Conservation (phyloP, 2,888 invertebrate species). For the Leptinotarsa tumamoca region DNA sequence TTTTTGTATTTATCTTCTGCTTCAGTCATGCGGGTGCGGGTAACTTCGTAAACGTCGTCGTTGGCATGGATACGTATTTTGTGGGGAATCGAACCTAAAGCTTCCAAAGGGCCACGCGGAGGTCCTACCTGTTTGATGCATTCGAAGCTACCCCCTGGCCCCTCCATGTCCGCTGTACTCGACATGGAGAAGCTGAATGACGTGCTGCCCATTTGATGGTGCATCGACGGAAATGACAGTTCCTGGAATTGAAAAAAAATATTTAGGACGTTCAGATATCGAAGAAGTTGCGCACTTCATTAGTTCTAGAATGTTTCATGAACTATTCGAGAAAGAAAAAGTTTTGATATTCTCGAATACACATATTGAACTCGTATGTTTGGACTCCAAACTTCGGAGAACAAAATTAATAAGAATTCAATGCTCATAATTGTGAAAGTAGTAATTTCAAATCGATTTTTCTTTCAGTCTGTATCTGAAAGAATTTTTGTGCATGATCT, state of each 20-base stretch:
- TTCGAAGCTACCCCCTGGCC: slow-evolving; percentile 91
- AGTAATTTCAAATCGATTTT: too few relatives aligned
- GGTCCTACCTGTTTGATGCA: slow-evolving; percentile 80
- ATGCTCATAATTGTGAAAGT: too few relatives aligned
- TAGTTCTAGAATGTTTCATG: too few relatives aligned
- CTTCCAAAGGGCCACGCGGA: slow-evolving; percentile 74
- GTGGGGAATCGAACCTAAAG: slow-evolving; percentile 86
- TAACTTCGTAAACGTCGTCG: slow-evolving; percentile 95
- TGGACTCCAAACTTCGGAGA: too few relatives aligned
- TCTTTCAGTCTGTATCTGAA: too few relatives aligned
- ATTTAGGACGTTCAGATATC: too few relatives aligned
- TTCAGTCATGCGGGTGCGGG: slow-evolving; percentile 90
- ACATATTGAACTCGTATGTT: too few relatives aligned
- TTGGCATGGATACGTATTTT: slow-evolving; percentile 95
- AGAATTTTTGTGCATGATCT: too few relatives aligned
- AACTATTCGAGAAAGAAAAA: too few relatives aligned
- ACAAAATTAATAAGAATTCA: too few relatives aligned
- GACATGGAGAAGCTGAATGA: slow-evolving; percentile 84
- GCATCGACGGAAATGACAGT: slow-evolving; percentile 80
- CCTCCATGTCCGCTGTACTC: slow-evolving; percentile 83
- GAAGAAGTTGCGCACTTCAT: too few relatives aligned
- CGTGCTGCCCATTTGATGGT: slow-evolving; percentile 68
- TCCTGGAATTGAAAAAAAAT: slow-evolving; percentile 69
- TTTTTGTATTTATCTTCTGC: slow-evolving; percentile 94
- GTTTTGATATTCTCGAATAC: too few relatives aligned